phyloP scores from a whole-genome alignment of 2,888 invertebrate genomes.

The Euproctis similis region DNA sequence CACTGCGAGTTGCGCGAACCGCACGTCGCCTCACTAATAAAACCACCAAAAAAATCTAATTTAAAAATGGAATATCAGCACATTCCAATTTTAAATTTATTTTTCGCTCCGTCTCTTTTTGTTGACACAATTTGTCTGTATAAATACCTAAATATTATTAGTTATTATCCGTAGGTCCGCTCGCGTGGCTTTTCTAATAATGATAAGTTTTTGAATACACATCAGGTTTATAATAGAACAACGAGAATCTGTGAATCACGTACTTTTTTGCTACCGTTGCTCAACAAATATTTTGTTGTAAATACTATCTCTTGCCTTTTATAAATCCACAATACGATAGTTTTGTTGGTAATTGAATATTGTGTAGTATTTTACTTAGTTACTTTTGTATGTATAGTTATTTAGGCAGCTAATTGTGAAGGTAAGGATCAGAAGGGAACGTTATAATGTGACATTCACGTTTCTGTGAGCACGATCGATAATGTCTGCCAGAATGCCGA shows the following conservation, averaged over 20 bases:
- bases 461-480: slow-evolving; percentile 18
- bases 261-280: no score
- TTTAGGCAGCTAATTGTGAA: slow-evolving; percentile 8
- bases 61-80: slow-evolving; percentile 12
- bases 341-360: no score
- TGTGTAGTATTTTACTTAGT: neutral
- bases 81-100: slow-evolving; percentile 26
- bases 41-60: slow-evolving; percentile 25
- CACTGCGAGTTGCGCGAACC: slow-evolving; percentile 17
- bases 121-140: neutral
- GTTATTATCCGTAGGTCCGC: no score
- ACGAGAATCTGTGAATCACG: no score
- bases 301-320: no score
- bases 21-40: slow-evolving; percentile 13
- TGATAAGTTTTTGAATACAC: no score
- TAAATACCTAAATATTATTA: neutral
- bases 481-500: slow-evolving; percentile 15
- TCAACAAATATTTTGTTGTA: no score
- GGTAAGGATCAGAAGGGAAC: slow-evolving; percentile 13
- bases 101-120: slow-evolving; percentile 4
- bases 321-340: no score
- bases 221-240: no score
- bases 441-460: slow-evolving; percentile 20
- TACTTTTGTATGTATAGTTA: neutral
- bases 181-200: no score